A percentile compares a stretch with the other conserved stretches of the same genome.
Evolutionary conservation across 2,113 vertebrate species (phyloP).

Genomic region (Petaurus breviceps): DNA sequence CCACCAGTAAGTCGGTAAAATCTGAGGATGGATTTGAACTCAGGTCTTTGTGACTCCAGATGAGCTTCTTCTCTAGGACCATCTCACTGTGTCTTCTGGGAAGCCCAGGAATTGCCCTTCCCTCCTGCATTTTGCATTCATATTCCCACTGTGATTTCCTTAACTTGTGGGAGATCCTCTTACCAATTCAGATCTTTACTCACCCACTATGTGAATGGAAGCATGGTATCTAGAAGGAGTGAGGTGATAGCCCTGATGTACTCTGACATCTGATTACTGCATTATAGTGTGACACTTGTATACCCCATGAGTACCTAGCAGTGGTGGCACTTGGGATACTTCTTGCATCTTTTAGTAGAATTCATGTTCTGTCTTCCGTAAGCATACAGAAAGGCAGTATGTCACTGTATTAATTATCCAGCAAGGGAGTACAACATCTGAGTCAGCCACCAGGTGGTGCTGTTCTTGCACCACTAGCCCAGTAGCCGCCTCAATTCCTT

Average conservation of each 20-base stretch:
- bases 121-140: neutral
- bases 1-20: neutral
- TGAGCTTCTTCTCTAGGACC: neutral
- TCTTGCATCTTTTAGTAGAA: neutral
- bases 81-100: too few relatives aligned
- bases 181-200: too few relatives aligned
- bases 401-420: neutral
- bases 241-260: neutral
- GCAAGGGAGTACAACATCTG: neutral
- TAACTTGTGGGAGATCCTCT: neutral
- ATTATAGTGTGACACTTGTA: neutral
- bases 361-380: neutral
- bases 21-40: neutral
- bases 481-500: neutral
- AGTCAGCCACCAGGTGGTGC: neutral
- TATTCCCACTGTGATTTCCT: neutral
- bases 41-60: neutral
- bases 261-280: neutral
- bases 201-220: neutral
- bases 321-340: neutral
- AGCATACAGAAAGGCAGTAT: neutral
- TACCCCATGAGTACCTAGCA: neutral
- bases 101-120: neutral
- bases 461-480: neutral
- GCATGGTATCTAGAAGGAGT: neutral